A percentile compares a stretch with the other conserved stretches of the same genome.
Conservation (phyloP, 2,888 invertebrate genomes). For the Apomyelois bistriatella region DNA sequence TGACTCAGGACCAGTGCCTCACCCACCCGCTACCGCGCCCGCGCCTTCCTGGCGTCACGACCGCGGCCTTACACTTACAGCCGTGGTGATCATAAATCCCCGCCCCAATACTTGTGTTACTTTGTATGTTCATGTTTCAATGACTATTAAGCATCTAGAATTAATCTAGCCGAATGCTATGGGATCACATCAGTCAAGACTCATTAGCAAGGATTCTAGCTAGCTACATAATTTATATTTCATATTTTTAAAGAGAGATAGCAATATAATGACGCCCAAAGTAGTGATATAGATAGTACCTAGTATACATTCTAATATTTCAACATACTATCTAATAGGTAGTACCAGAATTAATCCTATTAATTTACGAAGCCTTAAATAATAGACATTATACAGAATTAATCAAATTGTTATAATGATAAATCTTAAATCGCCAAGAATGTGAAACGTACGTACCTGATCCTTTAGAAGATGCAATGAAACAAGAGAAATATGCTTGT, state of each 20-base stretch:
- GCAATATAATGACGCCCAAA: constrained; percentile 14
- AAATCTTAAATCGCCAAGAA: too few species aligned
- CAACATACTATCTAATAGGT: constrained; percentile 38
- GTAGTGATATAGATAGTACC: constrained; percentile 21
- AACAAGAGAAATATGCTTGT: constrained; percentile 41
- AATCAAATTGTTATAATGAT: too few species aligned
- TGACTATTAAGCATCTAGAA: constrained; percentile 52
- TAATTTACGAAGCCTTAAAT: constrained; percentile 34
- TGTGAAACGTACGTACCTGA: constrained; percentile 57
- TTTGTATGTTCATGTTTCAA: constrained; percentile 50
- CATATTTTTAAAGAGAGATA: constrained; percentile 16
- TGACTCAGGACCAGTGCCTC: constrained; percentile 69
- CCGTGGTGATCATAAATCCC: constrained; percentile 14
- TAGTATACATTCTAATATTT: constrained; percentile 35
- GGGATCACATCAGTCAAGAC: constrained; percentile 27
- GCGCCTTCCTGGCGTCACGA: constrained; percentile 1
- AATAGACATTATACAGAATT: constrained; percentile 13
- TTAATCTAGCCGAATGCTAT: constrained; percentile 45
- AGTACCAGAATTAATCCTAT: constrained; percentile 28
- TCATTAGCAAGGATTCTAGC: constrained; percentile 21
- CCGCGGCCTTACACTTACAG: too few species aligned
- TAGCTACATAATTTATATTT: constrained; percentile 23
- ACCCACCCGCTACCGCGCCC: constrained; percentile 23
- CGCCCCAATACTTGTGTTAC: constrained; percentile 34
- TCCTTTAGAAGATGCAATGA: constrained; percentile 58